Percentiles rank a stretch among this genome's conserved stretches.
These are phyloP conservation scores for Ascaphus truei DNA, from an alignment of 2,113 vertebrate species.

Conservation along the genomic window DNA sequence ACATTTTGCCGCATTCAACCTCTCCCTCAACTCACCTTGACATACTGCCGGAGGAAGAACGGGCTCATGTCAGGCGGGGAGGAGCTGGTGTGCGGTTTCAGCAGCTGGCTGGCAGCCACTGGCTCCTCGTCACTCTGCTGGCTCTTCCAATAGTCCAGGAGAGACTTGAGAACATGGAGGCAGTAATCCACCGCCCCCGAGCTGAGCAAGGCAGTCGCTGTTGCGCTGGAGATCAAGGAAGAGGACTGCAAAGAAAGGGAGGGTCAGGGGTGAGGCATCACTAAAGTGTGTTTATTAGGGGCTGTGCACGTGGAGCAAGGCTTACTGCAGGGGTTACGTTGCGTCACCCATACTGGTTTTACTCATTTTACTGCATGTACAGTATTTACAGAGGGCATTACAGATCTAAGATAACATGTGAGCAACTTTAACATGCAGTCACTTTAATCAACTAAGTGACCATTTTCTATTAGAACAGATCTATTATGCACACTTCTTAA, in stretches of 20 bases:
- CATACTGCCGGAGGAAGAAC: conserved; percentile 95
- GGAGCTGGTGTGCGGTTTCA: conserved; percentile 89
- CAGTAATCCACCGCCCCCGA: conserved; percentile 95
- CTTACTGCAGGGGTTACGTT: no score
- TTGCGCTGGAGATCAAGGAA: conserved; percentile 95
- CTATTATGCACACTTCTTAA: no score
- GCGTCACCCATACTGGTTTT: no score
- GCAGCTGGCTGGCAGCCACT: conserved; percentile 82
- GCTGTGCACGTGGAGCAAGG: no score
- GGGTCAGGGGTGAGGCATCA: neutral
- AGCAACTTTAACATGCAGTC: no score
- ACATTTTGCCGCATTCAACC: no score
- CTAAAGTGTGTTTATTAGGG: no score
- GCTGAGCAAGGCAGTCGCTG: conserved; percentile 88
- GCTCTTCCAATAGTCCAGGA: conserved; percentile 95
- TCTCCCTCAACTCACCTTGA: conserved; percentile 75
- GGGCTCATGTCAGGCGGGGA: conserved; percentile 98
- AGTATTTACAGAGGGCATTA: no score
- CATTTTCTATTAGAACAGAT: no score
- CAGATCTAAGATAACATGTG: no score
- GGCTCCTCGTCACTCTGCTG: conserved; percentile 95
- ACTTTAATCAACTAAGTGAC: no score
- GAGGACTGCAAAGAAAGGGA: conserved; percentile 70
- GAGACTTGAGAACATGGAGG: conserved; percentile 89
- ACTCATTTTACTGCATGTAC: no score